A percentile compares a stretch with the other conserved stretches of the same genome.
phyloP scores from a whole-genome alignment of 2,888 invertebrate genomes.

The Dryobota labecula region DNA sequence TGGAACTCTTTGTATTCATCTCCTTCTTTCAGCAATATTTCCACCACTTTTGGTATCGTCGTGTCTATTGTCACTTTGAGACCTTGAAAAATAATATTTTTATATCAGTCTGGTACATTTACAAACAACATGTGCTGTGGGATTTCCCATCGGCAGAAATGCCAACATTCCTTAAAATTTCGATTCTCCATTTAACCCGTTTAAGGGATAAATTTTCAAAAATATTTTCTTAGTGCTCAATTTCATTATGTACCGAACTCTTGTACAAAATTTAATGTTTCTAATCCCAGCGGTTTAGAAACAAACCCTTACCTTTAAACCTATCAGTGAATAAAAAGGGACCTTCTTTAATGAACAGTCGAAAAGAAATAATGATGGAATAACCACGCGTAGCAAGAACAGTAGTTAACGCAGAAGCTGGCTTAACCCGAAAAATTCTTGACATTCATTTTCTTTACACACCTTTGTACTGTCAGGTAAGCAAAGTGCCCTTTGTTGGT shows the following conservation, averaged over 20 bases:
- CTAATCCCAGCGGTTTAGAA: not conserved
- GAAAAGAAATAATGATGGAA: not conserved
- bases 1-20: constrained; percentile 89
- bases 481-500: not conserved
- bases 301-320: no score
- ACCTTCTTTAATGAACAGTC: not conserved
- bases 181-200: not conserved
- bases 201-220: not conserved
- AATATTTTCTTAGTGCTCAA: not conserved
- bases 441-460: not conserved
- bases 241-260: not conserved
- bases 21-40: constrained; percentile 90
- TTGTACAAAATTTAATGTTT: not conserved
- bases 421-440: not conserved
- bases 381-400: not conserved
- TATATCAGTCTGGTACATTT: not conserved
- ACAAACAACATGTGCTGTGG: not conserved
- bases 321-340: no score
- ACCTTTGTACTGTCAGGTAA: not conserved
- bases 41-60: constrained; percentile 86
- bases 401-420: not conserved
- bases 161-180: not conserved
- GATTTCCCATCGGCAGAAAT: not conserved
- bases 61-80: constrained; percentile 91
- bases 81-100: constrained; percentile 79